Base-by-base conservation (phyloP, 1,140 invertebrate species). In the Platyscapa corneri region DNA sequence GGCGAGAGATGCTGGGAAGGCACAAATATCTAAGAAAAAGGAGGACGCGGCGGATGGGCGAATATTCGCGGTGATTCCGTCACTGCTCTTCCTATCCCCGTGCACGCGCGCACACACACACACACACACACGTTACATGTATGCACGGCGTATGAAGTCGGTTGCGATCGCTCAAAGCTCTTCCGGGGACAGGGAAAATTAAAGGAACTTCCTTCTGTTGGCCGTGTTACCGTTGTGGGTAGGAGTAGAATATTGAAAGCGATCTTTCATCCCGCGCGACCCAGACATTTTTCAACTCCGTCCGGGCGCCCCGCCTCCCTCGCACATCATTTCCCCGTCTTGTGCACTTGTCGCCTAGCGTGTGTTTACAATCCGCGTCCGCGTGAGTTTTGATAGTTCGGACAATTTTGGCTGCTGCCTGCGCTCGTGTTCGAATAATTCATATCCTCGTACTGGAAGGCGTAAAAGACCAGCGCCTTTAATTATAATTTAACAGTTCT, bases 361-460 rank as follows among this genome's bases (percentile, higher is more conserved):
- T 77, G 67, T 86, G 87, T 87, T 86, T 83, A 79, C 87, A 53
- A 60, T 76, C 80, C 64, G 56, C 64, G 74, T 77, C 67, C 39
- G 49, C 30, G 46, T 34, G 72, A 78, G 82, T 84, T 88, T 60
- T 5, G 23, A 27, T 56, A 56, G 18, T 56, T 60, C 27, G 23
- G 2, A 1, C 10, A 60, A 60, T 60, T 60, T 60, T 10, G 27
- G 20, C 56, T 60, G 2, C 20, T 5, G 27, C 3, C 10, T 23
- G 23, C 23, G 56, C 56, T 60, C 23, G 23, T 60, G 56, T 27
- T 60, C 23, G 10, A 60, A 23, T 27, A 27, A 60, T 60, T 60
- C 56, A 14, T 6, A 23, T 60, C 27, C 27, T 60, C 56, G 23
- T 27, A 60, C 56, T 60, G 5, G 23, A 10, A 27, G 27, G 23